Evolutionary conservation across 92 coral and sea anemone species (phyloP), one percentile per base, ranked within the genome.

Genomic region (Porites rus): DNA sequence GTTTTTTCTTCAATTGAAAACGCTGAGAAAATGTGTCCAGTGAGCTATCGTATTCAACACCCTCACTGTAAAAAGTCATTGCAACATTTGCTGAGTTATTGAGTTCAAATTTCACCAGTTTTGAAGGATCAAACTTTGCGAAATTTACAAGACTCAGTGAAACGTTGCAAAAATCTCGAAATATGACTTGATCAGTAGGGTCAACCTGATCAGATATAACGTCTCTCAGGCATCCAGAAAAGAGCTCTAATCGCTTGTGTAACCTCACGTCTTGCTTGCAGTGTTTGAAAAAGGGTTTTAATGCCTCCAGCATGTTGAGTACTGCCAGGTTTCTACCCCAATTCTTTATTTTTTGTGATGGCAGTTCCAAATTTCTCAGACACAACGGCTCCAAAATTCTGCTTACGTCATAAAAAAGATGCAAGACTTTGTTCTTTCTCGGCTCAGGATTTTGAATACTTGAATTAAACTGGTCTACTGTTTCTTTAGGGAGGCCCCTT

Each of bases 111-210:
- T 51, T 11, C 43, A 74, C 78, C 56, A 74, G 78, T 19, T 74
- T 25, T 51, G 78, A 74, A 52, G 78, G 78, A 56, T 76, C 80
- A 59, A 76, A 76, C 68, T 76, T 76, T 10, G 80, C 80, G 31
- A 76, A 76, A 62, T 6, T 11, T 18, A 76, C 6, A 17, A 76
- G 51, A 59, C 80, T 76, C 51, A 56, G 51, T 53, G 78, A 28
- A 53, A 74, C 78, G 31, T 74, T 74, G 31, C 20, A 59, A 25
- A 74, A 74, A 74, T 28, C 80, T 53, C 80, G 68, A 10, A 21
- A 1, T 19, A 28, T 16, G 67, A 20, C 58, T 19, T 61, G 38
- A 24, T 77, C 70, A 7, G 69, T 18, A 2, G 31, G 38, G 11
- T 77, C 71, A 9, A 77, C 56, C 10, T 1, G 17, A 43, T 62